These are phyloP conservation scores for Hydrozoanthus tunicans DNA, from an alignment of 64 coral and sea anemone genomes.

Conservation along the genomic window DNA sequence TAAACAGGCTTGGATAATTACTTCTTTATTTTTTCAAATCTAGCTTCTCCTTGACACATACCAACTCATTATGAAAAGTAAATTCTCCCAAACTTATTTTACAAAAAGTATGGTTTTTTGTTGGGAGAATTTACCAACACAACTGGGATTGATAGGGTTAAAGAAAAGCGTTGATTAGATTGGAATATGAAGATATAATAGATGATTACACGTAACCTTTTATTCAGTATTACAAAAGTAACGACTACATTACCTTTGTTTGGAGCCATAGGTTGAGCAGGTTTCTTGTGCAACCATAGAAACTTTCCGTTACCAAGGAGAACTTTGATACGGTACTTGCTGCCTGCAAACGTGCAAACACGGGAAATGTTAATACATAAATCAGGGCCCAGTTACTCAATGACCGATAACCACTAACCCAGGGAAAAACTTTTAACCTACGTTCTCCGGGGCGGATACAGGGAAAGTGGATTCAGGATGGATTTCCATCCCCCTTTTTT, in stretches of 20 bases:
- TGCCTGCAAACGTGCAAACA: background rate
- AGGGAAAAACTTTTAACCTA: too few species aligned
- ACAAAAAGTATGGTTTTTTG: too few species aligned
- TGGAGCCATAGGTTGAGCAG: background rate
- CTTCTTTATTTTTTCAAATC: too few species aligned
- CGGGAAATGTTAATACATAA: background rate
- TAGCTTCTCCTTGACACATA: too few species aligned
- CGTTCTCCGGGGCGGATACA: too few species aligned
- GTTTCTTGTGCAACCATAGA: conserved; percentile 3
- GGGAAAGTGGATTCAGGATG: too few species aligned
- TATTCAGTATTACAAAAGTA: background rate
- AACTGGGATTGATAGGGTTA: too few species aligned
- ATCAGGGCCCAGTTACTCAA: background rate
- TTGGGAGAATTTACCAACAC: too few species aligned
- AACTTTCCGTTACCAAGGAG: background rate
- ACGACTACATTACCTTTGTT: background rate
- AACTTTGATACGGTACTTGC: conserved; percentile 1
- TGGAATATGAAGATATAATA: background rate
- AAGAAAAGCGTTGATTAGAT: background rate
- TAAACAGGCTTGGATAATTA: too few species aligned
- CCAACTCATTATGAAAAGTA: too few species aligned
- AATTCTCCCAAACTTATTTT: too few species aligned
- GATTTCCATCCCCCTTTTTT: too few species aligned
- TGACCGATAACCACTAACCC: background rate
- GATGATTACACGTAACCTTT: background rate